These are phyloP conservation scores for Brachypodius melanocephalos DNA, from an alignment of 2,113 vertebrate species.

Conservation along the genomic window DNA sequence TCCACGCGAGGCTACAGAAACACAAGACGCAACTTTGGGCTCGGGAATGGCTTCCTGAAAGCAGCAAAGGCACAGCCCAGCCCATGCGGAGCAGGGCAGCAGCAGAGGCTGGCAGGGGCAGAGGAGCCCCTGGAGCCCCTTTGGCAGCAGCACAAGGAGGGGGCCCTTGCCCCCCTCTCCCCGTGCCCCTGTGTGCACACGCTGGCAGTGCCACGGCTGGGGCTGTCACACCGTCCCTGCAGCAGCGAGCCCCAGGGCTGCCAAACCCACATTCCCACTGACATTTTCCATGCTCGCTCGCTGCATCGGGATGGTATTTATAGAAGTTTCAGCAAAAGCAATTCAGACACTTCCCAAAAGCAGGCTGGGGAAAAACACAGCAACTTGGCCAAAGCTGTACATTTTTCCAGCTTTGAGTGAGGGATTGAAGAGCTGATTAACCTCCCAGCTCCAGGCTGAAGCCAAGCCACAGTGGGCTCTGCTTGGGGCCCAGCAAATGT, in stretches of 20 bases:
- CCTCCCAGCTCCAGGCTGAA: background rate
- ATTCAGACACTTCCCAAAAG: conserved; percentile 1
- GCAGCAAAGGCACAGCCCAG: background rate
- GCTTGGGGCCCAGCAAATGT: background rate
- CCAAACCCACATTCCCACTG: background rate
- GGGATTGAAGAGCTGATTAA: background rate
- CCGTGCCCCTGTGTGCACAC: accelerated
- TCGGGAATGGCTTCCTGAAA: accelerated
- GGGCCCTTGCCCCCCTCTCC: background rate
- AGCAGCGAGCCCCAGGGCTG: accelerated
- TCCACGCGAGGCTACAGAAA: accelerated
- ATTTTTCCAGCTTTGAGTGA: background rate
- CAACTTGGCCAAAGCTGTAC: background rate
- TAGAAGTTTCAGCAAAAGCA: conserved; percentile 48
- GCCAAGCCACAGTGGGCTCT: background rate
- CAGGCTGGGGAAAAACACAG: background rate
- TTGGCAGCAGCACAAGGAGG: accelerated
- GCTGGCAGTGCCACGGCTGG: accelerated
- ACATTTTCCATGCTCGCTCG: background rate
- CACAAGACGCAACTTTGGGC: accelerated
- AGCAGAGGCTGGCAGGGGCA: background rate
- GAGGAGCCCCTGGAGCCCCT: background rate
- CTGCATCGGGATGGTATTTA: background rate
- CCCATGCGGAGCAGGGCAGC: background rate
- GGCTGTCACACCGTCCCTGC: background rate